Evolutionary conservation across 2,113 vertebrate genomes (phyloP).

Genomic region (Caloenas nicobarica): DNA sequence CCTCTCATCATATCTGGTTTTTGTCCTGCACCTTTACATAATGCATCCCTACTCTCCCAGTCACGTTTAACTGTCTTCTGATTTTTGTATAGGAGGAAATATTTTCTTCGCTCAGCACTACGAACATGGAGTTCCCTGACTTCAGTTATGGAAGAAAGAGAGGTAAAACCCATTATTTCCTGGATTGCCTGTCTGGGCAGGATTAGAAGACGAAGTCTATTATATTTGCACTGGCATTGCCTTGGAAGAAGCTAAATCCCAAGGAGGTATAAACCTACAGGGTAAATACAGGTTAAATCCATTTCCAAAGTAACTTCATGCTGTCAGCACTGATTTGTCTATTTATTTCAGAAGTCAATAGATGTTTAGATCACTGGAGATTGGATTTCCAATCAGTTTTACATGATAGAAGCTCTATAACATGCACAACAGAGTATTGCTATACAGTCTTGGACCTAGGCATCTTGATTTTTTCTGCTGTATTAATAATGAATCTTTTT

Average conservation of each 20-base stretch:
- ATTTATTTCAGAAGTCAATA: background rate
- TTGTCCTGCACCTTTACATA: background rate
- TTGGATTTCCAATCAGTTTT: background rate
- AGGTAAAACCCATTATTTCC: background rate
- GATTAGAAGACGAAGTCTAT: background rate
- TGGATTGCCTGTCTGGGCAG: background rate
- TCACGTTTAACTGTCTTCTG: background rate
- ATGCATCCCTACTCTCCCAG: background rate
- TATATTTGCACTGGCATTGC: background rate
- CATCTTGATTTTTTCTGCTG: background rate
- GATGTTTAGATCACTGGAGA: background rate
- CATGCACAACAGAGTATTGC: background rate
- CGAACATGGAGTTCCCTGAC: background rate
- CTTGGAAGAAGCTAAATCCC: background rate
- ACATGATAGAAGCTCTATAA: background rate
- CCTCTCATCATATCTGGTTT: background rate
- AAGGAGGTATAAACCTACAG: background rate
- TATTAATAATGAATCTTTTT: background rate
- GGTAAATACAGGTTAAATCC: constrained; percentile 23
- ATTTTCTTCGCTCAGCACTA: background rate
- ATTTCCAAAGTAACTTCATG: background rate
- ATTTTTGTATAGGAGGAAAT: background rate
- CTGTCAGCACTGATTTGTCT: background rate
- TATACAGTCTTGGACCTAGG: background rate
- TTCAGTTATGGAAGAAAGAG: background rate